Conservation (phyloP, 2,113 vertebrate genomes). For the Protobothrops mucrosquamatus region DNA sequence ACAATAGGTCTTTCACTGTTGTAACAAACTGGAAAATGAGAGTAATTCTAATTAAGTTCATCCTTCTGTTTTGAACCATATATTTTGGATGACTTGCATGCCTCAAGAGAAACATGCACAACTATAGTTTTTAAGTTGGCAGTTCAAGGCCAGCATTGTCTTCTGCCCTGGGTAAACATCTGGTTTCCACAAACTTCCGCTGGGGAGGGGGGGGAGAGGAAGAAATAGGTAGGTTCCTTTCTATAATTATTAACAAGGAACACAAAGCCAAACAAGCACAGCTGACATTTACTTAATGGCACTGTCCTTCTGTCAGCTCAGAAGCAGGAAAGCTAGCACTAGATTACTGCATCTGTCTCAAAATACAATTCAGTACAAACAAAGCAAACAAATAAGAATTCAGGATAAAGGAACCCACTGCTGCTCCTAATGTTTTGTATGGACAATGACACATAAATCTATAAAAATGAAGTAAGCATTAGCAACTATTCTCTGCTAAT, state of each 20-base stretch:
- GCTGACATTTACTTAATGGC: neutral
- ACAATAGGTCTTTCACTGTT: neutral
- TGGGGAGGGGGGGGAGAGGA: conserved; percentile 23
- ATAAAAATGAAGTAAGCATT: neutral
- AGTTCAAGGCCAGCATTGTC: conserved; percentile 23
- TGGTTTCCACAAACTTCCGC: conserved; percentile 37
- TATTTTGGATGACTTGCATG: neutral
- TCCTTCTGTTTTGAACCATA: accelerated
- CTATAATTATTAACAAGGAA: conserved; percentile 20
- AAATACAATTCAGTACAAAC: neutral
- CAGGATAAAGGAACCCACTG: too few species aligned
- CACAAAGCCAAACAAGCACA: conserved; percentile 18
- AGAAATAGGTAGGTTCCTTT: conserved; percentile 36
- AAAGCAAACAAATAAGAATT: neutral
- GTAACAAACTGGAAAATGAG: neutral
- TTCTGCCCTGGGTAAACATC: conserved; percentile 50
- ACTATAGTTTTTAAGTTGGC: conserved; percentile 32
- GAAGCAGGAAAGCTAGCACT: neutral
- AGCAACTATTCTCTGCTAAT: neutral
- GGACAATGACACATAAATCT: neutral
- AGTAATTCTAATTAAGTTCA: neutral
- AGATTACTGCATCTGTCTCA: too few species aligned
- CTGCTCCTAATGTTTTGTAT: neutral
- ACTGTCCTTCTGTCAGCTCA: neutral
- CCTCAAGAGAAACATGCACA: accelerated